phyloP scores from a whole-genome alignment of 2,113 vertebrate genomes.

The Camelus bactrianus region DNA sequence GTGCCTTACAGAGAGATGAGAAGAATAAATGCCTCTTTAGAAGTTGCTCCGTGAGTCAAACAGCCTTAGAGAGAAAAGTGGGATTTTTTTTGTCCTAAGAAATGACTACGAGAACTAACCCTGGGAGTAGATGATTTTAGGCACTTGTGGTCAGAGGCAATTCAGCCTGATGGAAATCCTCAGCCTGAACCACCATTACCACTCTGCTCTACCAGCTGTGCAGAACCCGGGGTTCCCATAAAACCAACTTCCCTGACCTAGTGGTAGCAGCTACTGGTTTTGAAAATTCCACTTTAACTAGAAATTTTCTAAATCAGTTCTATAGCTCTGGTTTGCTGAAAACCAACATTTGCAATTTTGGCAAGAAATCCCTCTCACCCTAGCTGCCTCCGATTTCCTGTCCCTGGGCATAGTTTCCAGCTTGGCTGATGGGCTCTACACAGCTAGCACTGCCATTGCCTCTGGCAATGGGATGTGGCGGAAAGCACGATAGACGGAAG shows the following conservation, averaged over 20 bases:
- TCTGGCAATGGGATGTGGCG: not conserved
- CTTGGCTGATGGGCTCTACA: not conserved
- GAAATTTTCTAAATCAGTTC: slow-evolving; percentile 73
- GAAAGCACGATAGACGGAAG: not conserved
- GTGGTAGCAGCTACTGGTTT: slow-evolving; percentile 26
- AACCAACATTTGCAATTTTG: slow-evolving; percentile 67
- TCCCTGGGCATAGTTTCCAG: slow-evolving; percentile 12
- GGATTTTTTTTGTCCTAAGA: not conserved
- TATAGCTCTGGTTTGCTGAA: slow-evolving; percentile 60
- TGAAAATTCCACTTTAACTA: slow-evolving; percentile 71
- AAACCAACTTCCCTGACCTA: slow-evolving; percentile 35
- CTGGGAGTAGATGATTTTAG: not conserved
- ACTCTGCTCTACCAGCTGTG: not conserved
- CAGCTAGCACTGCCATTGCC: not conserved
- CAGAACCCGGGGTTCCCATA: slow-evolving; percentile 9
- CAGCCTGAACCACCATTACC: not conserved
- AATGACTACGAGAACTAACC: not conserved
- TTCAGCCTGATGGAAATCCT: not conserved
- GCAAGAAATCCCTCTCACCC: not conserved
- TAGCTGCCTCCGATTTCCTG: slow-evolving; percentile 63
- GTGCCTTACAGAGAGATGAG: not conserved
- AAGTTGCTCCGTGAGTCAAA: not conserved
- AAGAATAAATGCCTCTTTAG: not conserved
- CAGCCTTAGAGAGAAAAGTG: not conserved
- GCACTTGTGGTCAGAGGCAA: slow-evolving; percentile 15